Evolutionary conservation across 2,113 vertebrate genomes (phyloP).

Genomic region (Vidua macroura): DNA sequence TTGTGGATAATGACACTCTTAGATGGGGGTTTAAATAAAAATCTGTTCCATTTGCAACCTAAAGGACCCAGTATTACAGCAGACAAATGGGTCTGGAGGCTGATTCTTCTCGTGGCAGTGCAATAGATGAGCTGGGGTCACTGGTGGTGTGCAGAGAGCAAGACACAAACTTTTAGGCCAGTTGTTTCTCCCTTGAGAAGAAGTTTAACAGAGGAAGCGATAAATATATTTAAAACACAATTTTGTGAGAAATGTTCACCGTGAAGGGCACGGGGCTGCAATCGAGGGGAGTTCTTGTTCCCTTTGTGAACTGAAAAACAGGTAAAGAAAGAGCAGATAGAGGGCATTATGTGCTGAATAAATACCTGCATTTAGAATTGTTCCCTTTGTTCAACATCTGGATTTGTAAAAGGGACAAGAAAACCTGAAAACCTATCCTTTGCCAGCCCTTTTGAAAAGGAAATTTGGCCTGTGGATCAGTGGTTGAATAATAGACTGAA

Average conservation of each 20-base stretch:
- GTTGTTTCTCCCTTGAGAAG: not conserved
- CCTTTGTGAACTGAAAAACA: not conserved
- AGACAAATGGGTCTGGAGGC: constrained; percentile 43
- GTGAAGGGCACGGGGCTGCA: not conserved
- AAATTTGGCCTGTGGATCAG: not conserved
- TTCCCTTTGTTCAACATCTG: not conserved
- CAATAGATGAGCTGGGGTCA: constrained; percentile 27
- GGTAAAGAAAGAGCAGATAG: not conserved
- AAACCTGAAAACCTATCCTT: not conserved
- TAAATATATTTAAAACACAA: not conserved
- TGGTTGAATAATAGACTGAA: not conserved
- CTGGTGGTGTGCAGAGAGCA: not conserved
- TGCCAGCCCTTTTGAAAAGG: not conserved
- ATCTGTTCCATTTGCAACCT: constrained; percentile 64
- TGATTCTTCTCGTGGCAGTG: not conserved
- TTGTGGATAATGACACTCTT: constrained; percentile 70
- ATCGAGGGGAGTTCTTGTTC: not conserved
- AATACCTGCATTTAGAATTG: not conserved
- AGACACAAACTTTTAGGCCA: not conserved
- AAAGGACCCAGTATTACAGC: constrained; percentile 28
- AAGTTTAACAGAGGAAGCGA: not conserved
- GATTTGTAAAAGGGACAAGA: not conserved
- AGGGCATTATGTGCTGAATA: not conserved
- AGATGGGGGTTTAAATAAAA: constrained; percentile 68
- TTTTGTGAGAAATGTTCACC: not conserved